Conservation (phyloP, 2,888 invertebrate genomes). For the Pterostichus niger region DNA sequence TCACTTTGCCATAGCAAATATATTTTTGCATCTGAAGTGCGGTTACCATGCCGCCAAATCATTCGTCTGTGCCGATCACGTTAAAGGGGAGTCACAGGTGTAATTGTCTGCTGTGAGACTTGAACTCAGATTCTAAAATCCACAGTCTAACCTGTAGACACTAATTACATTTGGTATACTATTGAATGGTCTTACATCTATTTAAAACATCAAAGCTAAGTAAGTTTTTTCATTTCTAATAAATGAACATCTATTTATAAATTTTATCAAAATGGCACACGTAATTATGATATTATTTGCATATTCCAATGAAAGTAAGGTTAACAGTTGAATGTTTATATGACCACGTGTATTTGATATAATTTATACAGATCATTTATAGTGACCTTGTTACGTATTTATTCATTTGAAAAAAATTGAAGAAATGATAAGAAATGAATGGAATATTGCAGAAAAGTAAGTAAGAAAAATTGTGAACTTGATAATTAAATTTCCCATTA, state of each 20-base stretch:
- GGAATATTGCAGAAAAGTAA: not conserved
- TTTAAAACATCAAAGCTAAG: not conserved
- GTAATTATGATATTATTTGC: slow-evolving; percentile 1
- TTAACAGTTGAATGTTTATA: slow-evolving; percentile 6
- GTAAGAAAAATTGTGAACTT: not conserved
- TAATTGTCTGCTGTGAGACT: too few relatives aligned
- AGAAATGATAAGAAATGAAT: slow-evolving; percentile 34
- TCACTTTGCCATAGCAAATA: not conserved
- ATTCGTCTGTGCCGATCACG: too few relatives aligned
- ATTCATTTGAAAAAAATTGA: slow-evolving; percentile 4
- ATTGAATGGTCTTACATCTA: too few relatives aligned
- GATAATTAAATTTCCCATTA: slow-evolving; percentile 28
- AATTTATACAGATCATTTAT: slow-evolving; percentile 11
- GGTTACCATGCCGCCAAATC: too few relatives aligned
- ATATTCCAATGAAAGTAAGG: not conserved
- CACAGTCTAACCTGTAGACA: too few relatives aligned
- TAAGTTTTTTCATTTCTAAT: not conserved
- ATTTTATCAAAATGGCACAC: not conserved
- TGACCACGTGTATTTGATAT: slow-evolving; percentile 19
- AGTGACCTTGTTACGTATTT: slow-evolving; percentile 30
- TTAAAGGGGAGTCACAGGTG: too few relatives aligned
- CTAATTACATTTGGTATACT: not conserved
- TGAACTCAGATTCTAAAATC: too few relatives aligned
- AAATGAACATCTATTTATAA: slow-evolving; percentile 10
- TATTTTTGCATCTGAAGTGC: not conserved